Percentiles rank a stretch among this genome's conserved stretches.
These are phyloP conservation scores for Papilio machaon DNA, from an alignment of 1,140 invertebrate genomes.

Conservation along the genomic window DNA sequence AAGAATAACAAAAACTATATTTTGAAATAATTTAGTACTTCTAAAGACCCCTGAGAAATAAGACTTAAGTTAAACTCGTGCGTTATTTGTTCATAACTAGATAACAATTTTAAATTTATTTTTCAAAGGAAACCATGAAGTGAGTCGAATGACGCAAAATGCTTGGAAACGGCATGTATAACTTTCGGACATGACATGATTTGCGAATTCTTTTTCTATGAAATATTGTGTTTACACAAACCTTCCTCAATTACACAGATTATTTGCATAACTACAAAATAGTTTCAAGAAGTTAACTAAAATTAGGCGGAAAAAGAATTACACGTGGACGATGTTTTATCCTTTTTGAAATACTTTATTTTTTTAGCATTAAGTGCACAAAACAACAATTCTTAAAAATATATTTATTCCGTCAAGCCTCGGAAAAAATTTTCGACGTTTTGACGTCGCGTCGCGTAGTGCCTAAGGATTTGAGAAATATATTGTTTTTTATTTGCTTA, in stretches of 20 bases:
- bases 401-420: too few species aligned
- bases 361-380: background rate
- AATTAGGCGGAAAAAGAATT: background rate
- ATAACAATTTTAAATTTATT: background rate
- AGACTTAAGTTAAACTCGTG: too few species aligned
- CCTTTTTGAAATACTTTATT: background rate
- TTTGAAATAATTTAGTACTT: too few species aligned
- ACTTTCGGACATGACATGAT: background rate
- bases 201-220: background rate
- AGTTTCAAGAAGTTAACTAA: background rate
- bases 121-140: constrained; percentile 1
- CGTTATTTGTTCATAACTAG: background rate
- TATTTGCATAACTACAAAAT: constrained; percentile 12
- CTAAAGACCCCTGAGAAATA: too few species aligned
- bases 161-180: constrained; percentile 1
- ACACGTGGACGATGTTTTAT: background rate
- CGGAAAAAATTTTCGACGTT: too few species aligned
- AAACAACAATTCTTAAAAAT: too few species aligned
- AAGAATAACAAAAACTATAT: too few species aligned
- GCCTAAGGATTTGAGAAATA: too few species aligned
- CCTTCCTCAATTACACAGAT: background rate
- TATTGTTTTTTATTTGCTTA: background rate
- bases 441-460: too few species aligned
- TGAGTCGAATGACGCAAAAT: background rate
- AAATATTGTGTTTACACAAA: background rate